phyloP scores from a whole-genome alignment of 2,888 invertebrate species.

The Craniophora ligustri region DNA sequence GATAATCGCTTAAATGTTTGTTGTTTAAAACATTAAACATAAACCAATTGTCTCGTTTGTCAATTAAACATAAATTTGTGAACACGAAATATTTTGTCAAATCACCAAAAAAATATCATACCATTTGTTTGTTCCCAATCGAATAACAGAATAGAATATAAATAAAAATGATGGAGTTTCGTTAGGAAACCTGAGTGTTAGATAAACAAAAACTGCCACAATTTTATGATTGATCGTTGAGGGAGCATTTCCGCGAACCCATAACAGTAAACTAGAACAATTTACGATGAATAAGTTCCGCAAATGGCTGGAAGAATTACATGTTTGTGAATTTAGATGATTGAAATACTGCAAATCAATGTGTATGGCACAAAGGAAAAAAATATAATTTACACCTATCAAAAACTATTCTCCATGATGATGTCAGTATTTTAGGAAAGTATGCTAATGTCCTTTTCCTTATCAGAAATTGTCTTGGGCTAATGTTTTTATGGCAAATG shows the following conservation, averaged over 20 bases:
- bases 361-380: slow-evolving; percentile 10
- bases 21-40: neutral
- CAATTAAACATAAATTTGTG: slow-evolving; percentile 20
- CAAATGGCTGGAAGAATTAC: slow-evolving; percentile 51
- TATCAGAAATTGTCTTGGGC: too few species aligned
- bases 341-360: slow-evolving; percentile 49
- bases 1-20: too few species aligned
- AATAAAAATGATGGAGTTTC: slow-evolving; percentile 23
- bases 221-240: slow-evolving; percentile 58
- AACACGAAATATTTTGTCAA: slow-evolving; percentile 8
- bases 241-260: slow-evolving; percentile 50
- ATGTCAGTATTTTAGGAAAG: slow-evolving; percentile 13
- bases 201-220: slow-evolving; percentile 52
- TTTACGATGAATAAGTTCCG: slow-evolving; percentile 57
- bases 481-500: too few species aligned
- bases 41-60: slow-evolving; percentile 1
- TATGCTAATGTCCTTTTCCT: too few species aligned
- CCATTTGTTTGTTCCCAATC: slow-evolving; percentile 16
- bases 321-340: slow-evolving; percentile 56
- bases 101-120: slow-evolving; percentile 1
- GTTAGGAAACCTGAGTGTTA: slow-evolving; percentile 28
- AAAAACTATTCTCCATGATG: slow-evolving; percentile 13
- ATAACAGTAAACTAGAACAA: slow-evolving; percentile 65
- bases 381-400: slow-evolving; percentile 35
- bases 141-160: slow-evolving; percentile 16